These are phyloP conservation scores for Alcis repandata DNA, from an alignment of 2,888 invertebrate species.

Conservation along the genomic window DNA sequence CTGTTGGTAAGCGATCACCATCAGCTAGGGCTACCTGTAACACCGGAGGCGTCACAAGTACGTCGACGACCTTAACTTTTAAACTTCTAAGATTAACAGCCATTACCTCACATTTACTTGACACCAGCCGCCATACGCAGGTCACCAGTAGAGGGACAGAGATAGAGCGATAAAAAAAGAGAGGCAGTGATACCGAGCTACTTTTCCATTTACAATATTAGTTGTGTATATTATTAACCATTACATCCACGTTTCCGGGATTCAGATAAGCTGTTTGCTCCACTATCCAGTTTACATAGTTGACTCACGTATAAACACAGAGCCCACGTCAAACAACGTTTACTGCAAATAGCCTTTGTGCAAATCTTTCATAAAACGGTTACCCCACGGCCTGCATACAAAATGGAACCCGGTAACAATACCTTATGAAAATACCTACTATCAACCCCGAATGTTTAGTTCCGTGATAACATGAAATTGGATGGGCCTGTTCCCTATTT, in stretches of 20 bases:
- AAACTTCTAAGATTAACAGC: too few relatives aligned
- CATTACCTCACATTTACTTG: too few relatives aligned
- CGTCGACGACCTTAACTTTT: too few relatives aligned
- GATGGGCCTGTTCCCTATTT: conserved; percentile 46
- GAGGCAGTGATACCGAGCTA: too few relatives aligned
- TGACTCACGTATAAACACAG: conserved; percentile 21
- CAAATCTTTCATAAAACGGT: conserved; percentile 39
- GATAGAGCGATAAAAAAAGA: too few relatives aligned
- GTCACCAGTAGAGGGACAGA: too few relatives aligned
- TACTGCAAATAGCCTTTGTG: conserved; percentile 42
- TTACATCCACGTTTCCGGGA: conserved; percentile 6
- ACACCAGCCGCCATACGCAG: too few relatives aligned
- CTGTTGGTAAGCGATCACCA: too few relatives aligned
- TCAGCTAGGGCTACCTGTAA: too few relatives aligned
- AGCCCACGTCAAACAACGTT: conserved; percentile 39
- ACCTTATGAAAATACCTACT: conserved; percentile 39
- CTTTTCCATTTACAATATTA: not conserved
- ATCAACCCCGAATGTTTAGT: conserved; percentile 37
- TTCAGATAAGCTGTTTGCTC: conserved; percentile 9
- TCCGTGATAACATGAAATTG: conserved; percentile 53
- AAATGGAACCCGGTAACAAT: conserved; percentile 41
- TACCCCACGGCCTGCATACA: conserved; percentile 41
- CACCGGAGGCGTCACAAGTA: too few relatives aligned
- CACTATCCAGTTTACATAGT: conserved; percentile 10
- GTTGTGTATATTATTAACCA: conserved; percentile 3